phyloP scores from a whole-genome alignment of 2,113 vertebrate species.

The Micromys minutus region DNA sequence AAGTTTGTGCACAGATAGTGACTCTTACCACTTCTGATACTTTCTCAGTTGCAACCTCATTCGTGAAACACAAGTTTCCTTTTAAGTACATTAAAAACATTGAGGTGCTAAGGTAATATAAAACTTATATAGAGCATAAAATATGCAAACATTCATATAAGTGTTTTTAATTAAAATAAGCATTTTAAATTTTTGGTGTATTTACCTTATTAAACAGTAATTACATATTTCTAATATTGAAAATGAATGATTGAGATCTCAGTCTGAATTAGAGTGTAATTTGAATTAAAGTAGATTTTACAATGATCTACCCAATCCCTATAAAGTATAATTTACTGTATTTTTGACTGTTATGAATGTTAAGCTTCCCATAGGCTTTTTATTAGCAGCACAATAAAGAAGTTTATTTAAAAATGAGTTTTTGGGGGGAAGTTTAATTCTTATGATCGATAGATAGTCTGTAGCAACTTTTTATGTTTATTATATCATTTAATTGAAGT shows the following conservation, averaged over 20 bases:
- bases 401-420: not conserved
- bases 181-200: not conserved
- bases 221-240: not conserved
- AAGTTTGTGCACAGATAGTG: not conserved
- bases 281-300: not conserved
- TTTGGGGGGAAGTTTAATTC: not conserved
- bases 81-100: not conserved
- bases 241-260: not conserved
- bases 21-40: not conserved
- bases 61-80: not conserved
- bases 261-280: not conserved
- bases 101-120: not conserved
- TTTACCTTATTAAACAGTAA: not conserved
- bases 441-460: not conserved
- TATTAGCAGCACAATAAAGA: not conserved
- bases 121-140: fast-evolving
- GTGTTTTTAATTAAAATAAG: not conserved
- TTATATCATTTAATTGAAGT: not conserved
- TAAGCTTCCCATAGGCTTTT: not conserved
- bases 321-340: not conserved
- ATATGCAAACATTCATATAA: not conserved
- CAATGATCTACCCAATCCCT: not conserved
- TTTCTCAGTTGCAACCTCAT: not conserved
- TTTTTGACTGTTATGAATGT: not conserved
- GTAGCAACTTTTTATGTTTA: not conserved